A percentile compares a stretch with the other conserved stretches of the same genome.
phyloP scores from a whole-genome alignment of 37 sponge, comb jelly and placozoan genomes.

The Axinella damicornis region DNA sequence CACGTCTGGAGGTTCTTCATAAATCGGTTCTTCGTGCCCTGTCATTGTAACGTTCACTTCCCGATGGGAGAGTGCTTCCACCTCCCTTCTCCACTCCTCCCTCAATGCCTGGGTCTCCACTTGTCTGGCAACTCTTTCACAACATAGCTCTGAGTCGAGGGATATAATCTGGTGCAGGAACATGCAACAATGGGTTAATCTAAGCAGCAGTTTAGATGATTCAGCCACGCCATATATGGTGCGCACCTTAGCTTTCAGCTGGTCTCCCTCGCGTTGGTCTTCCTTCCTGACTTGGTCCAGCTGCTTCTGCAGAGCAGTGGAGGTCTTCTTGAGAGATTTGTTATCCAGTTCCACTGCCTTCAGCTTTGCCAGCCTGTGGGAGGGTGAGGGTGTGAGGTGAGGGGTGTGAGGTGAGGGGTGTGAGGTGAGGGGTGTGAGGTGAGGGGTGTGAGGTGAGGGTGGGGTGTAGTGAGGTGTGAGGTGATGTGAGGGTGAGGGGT shows the following conservation, averaged over 20 bases:
- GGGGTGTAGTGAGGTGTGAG: too few relatives aligned
- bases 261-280: too few relatives aligned
- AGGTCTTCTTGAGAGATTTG: neutral
- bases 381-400: neutral
- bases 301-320: neutral
- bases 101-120: neutral
- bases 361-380: neutral
- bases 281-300: neutral
- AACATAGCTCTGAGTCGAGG: neutral
- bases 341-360: neutral
- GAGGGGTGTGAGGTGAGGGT: too few relatives aligned
- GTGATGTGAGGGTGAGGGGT: too few relatives aligned
- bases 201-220: too few relatives aligned
- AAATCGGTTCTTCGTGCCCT: conserved; percentile 12
- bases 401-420: too few relatives aligned
- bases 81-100: neutral
- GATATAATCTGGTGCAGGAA: too few relatives aligned
- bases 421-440: too few relatives aligned
- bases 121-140: neutral
- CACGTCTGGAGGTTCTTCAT: conserved; percentile 41
- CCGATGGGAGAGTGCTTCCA: neutral
- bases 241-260: too few relatives aligned
- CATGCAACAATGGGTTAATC: too few relatives aligned
- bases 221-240: too few relatives aligned
- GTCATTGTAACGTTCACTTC: neutral